These are phyloP conservation scores for Cheilosia scutellata DNA, from an alignment of 2,888 invertebrate species.

Conservation along the genomic window DNA sequence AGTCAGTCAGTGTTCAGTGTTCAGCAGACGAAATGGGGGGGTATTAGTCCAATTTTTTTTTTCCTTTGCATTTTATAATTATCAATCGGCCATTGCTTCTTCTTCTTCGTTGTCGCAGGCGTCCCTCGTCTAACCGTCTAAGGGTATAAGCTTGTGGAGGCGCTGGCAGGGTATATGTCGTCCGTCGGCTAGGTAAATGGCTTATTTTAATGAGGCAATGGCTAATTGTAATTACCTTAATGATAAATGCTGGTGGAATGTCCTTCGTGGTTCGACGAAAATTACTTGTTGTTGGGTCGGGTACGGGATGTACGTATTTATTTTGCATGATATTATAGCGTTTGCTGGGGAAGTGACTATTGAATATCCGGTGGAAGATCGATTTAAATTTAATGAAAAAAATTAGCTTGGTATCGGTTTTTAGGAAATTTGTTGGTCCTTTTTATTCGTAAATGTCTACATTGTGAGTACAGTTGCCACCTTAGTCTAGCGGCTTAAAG, in stretches of 20 bases:
- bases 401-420: neutral
- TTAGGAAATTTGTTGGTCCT: neutral
- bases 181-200: slow-evolving; percentile 54
- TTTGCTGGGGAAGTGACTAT: slow-evolving; percentile 13
- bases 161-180: slow-evolving; percentile 34
- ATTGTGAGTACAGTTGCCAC: neutral
- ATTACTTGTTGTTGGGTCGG: slow-evolving; percentile 31
- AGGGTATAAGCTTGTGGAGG: slow-evolving; percentile 2
- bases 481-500: neutral
- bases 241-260: slow-evolving; percentile 58
- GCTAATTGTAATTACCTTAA: slow-evolving; percentile 70
- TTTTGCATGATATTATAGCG: slow-evolving; percentile 31
- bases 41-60: slow-evolving; percentile 29
- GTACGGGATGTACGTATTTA: slow-evolving; percentile 21
- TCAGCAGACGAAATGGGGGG: slow-evolving; percentile 43
- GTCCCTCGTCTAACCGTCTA: slow-evolving; percentile 6
- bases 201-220: slow-evolving; percentile 72
- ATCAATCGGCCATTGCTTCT: slow-evolving; percentile 62
- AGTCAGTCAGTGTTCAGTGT: neutral
- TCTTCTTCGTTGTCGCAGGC: slow-evolving; percentile 24
- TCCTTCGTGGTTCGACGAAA: slow-evolving; percentile 47
- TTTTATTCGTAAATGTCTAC: neutral
- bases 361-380: slow-evolving; percentile 41
- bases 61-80: slow-evolving; percentile 67
- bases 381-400: slow-evolving; percentile 30